Evolutionary conservation across 1,140 invertebrate genomes (phyloP), one percentile per base, ranked within the genome.

Genomic region (Drosophila insularis): DNA sequence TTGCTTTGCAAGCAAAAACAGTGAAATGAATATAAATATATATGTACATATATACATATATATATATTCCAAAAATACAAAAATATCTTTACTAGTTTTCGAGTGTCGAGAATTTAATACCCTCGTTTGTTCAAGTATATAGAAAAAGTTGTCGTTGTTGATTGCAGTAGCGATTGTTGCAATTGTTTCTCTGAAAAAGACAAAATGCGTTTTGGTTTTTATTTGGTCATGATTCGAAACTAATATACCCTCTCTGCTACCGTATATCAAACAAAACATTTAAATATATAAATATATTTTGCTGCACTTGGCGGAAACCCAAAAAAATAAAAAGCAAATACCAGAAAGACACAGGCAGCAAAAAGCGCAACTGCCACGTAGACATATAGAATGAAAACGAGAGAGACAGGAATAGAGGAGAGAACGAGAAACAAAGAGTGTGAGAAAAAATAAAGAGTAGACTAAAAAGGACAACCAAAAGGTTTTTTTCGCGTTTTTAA

Each of bases 1-100:
- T 81, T 78, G 78, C 78, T 74, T 68, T 78, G 71, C 53, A 80
- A 85, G 72, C 74, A 40, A 67, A 59, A 76, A 39, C 54, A 62
- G 6, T 23, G 37, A 63, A 69, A 74, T 65, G 31, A 39, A 75
- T 59, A 59, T 58, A 63, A 54, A 59, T 40, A 64, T 17, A 37
- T 23, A 10, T 39, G 32, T 4, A 21, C n/a, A 46, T 46, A n/a
- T 21, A 54, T 3, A 13, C 4, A 2, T 21, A 21, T 21, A 2
- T 21, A 21, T 21, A 21, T 27, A 27, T 27, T 27, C 23, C 4
- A 54, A 14, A n/a, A 14, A 43, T 14, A 17, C 4, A 19, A 46
- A 43, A 14, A 14, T 35, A 35, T 10, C 8, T 35, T 0, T 0
- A 35, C 0, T 35, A 11, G 2, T 11, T 35, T 35, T 35, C 2